Evolutionary conservation across 1,140 invertebrate genomes (phyloP).

Genomic region (Apis cerana): DNA sequence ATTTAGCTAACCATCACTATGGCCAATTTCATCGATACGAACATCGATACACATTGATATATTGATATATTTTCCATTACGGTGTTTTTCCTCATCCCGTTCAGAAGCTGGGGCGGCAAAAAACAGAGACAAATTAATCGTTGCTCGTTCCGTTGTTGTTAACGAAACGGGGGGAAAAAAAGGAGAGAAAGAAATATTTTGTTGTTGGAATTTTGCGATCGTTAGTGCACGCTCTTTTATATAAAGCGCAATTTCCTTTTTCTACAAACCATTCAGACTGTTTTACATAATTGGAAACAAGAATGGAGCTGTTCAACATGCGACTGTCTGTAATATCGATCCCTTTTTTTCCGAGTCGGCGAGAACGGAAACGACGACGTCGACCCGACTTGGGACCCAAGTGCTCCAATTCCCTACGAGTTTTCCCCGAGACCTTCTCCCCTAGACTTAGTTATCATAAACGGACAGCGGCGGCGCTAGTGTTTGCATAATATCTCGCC

Average conservation of each 20-base stretch:
- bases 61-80: too few relatives aligned
- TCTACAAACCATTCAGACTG: neutral
- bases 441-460: slow-evolving; percentile 3
- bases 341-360: neutral
- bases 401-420: slow-evolving; percentile 14
- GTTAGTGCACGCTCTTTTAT: neutral
- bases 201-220: neutral
- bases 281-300: slow-evolving; percentile 26
- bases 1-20: neutral
- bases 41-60: too few relatives aligned
- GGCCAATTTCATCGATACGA: too few relatives aligned
- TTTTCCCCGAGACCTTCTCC: neutral
- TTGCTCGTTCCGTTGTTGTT: neutral
- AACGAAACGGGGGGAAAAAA: neutral
- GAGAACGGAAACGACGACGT: slow-evolving; percentile 2
- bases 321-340: slow-evolving; percentile 4
- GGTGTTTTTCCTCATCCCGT: too few relatives aligned
- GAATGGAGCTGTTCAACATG: slow-evolving; percentile 15
- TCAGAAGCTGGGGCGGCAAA: too few relatives aligned
- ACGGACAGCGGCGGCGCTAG: neutral
- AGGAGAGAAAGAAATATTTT: neutral
- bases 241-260: slow-evolving; percentile 9
- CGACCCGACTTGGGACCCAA: slow-evolving; percentile 5
- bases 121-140: neutral
- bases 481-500: slow-evolving; percentile 26